Conservation (phyloP, 2,797 vertebrate genomes). For the Telmatherina bonti region DNA sequence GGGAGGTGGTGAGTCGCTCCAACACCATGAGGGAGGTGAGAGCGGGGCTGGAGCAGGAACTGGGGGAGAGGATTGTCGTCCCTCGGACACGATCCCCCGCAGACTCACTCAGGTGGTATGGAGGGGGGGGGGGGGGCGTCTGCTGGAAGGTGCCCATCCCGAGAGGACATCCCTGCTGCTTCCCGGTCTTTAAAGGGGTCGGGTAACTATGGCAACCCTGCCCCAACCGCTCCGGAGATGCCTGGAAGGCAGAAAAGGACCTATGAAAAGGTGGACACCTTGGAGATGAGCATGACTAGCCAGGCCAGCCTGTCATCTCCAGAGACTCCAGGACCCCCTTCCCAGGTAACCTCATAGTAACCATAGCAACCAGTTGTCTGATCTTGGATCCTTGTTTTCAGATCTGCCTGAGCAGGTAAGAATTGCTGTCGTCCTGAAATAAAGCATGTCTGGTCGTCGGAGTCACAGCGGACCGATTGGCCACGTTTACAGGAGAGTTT, state of each 20-base stretch:
- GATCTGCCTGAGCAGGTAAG: conserved; percentile 39
- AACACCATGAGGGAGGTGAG: conserved; percentile 86
- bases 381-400: conserved; percentile 39
- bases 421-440: too few relatives aligned
- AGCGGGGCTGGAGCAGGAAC: conserved; percentile 80
- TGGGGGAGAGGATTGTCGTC: conserved; percentile 74
- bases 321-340: conserved; percentile 76
- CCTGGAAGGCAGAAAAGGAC: conserved; percentile 90
- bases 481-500: too few relatives aligned
- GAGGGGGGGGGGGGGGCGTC: conserved; percentile 56
- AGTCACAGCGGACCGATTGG: too few relatives aligned
- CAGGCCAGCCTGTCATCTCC: conserved; percentile 85
- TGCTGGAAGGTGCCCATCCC: conserved; percentile 77
- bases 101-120: conserved; percentile 81
- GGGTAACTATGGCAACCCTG: conserved; percentile 68
- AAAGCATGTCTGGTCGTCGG: too few relatives aligned
- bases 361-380: conserved; percentile 23
- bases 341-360: conserved; percentile 82
- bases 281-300: conserved; percentile 88
- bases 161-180: conserved; percentile 80
- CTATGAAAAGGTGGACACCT: conserved; percentile 91
- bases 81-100: conserved; percentile 86
- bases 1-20: conserved; percentile 90
- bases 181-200: conserved; percentile 80
- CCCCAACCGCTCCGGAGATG: conserved; percentile 74